phyloP scores from a whole-genome alignment of 2,888 invertebrate species.

The Priocnemis perturbator region DNA sequence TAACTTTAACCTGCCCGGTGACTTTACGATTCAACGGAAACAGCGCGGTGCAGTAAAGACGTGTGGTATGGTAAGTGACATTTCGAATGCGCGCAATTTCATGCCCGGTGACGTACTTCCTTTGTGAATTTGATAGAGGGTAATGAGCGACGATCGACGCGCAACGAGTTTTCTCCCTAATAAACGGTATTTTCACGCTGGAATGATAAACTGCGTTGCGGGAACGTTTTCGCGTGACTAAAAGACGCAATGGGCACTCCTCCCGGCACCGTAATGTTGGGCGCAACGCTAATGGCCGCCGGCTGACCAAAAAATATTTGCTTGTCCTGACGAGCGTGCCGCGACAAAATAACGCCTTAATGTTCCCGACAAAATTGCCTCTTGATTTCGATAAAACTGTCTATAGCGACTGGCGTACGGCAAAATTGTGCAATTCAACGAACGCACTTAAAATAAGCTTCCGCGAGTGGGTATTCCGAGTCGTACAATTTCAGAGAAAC shows the following conservation, averaged over 20 bases:
- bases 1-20: slow-evolving; percentile 41
- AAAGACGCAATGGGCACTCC: not conserved
- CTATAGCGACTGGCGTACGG: not conserved
- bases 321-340: not conserved
- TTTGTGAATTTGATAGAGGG: not conserved
- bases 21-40: slow-evolving; percentile 49
- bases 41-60: slow-evolving; percentile 56
- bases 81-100: slow-evolving; percentile 38
- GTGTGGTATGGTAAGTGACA: slow-evolving; percentile 47
- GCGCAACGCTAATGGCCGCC: slow-evolving; percentile 29
- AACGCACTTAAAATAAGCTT: not conserved
- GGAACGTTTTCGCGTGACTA: no score
- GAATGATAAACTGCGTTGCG: no score
- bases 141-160: no score
- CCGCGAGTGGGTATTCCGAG: not conserved
- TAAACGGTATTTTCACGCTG: no score
- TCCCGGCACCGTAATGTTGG: not conserved
- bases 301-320: slow-evolving; percentile 43
- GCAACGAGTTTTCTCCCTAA: no score
- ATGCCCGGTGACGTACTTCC: not conserved
- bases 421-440: no score
- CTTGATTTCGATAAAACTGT: slow-evolving; percentile 15
- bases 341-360: slow-evolving; percentile 55
- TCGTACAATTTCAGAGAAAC: not conserved
- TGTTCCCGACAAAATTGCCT: slow-evolving; percentile 49